phyloP scores from a whole-genome alignment of 2,113 vertebrate species.

The Gallinago paraguaiae region DNA sequence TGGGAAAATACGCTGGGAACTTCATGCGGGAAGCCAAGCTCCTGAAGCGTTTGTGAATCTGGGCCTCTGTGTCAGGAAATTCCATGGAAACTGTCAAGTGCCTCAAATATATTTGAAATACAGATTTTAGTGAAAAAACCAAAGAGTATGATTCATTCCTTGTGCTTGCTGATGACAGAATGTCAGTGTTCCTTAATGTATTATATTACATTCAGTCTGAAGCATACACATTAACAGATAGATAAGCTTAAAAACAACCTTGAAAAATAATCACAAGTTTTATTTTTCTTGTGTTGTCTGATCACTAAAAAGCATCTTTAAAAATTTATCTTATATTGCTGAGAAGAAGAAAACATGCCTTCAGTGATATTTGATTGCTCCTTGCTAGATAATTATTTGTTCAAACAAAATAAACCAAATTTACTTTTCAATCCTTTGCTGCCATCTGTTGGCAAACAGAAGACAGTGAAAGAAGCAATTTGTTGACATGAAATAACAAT shows the following conservation, averaged over 20 bases:
- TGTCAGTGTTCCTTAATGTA: neutral
- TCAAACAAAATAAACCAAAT: neutral
- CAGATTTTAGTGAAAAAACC: neutral
- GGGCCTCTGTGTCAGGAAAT: neutral
- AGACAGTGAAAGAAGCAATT: neutral
- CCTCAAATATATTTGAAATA: neutral
- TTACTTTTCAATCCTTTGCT: constrained; percentile 62
- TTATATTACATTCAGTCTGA: constrained; percentile 21
- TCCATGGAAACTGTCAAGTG: neutral
- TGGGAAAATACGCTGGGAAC: neutral
- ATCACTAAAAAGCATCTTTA: constrained; percentile 60
- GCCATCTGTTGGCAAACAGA: constrained; percentile 69
- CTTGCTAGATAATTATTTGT: constrained; percentile 60
- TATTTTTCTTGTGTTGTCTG: constrained; percentile 44
- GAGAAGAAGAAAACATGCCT: constrained; percentile 65
- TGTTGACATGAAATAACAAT: neutral
- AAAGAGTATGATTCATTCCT: neutral
- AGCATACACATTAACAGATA: neutral
- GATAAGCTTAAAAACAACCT: constrained; percentile 41
- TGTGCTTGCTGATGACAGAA: neutral
- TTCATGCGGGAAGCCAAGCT: neutral
- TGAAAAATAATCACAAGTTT: constrained; percentile 55
- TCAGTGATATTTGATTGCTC: constrained; percentile 71
- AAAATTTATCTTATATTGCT: constrained; percentile 59
- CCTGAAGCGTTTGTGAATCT: neutral